These are phyloP conservation scores for Oreochromis spilurus DNA, from an alignment of 2,113 vertebrate species.

Conservation along the genomic window DNA sequence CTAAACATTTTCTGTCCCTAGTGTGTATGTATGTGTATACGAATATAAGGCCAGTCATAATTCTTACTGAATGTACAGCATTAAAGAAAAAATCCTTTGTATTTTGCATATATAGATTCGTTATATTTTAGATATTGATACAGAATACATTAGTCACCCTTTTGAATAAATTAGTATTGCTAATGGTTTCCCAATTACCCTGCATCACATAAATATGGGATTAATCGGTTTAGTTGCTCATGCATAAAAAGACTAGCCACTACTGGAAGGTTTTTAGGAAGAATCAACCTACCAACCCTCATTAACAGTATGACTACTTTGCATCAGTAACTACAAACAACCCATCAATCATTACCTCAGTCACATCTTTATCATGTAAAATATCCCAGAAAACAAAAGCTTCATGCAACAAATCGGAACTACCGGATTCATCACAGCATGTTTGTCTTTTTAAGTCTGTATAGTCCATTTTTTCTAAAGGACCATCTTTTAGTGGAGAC, in stretches of 20 bases:
- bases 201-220: background rate
- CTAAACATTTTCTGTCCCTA: background rate
- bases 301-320: background rate
- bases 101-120: background rate
- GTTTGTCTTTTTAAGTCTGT: background rate
- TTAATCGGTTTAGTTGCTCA: background rate
- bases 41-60: background rate
- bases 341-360: background rate
- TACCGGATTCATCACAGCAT: background rate
- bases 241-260: background rate
- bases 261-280: background rate
- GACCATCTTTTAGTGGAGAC: background rate
- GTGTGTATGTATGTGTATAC: background rate
- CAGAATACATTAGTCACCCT: background rate
- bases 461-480: background rate
- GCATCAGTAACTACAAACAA: background rate
- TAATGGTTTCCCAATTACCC: background rate
- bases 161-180: background rate
- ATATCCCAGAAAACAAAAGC: background rate
- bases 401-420: background rate
- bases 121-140: background rate
- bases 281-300: background rate
- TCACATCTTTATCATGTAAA: background rate
- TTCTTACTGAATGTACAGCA: background rate
- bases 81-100: background rate